Conservation (phyloP, 1,140 invertebrate genomes). For the Apis dorsata region DNA sequence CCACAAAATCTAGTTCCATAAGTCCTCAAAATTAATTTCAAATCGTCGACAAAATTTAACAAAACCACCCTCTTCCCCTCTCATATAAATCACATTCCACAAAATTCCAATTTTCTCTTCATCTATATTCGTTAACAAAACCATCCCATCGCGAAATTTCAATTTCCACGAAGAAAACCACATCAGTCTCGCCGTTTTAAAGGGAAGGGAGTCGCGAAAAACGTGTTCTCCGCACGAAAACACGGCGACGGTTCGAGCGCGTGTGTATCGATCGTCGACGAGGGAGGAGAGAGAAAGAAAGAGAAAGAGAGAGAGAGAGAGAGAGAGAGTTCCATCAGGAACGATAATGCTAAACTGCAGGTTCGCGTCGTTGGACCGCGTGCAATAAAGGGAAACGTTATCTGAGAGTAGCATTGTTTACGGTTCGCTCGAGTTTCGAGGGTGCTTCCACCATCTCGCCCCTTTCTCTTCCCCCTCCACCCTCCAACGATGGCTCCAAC, state of each 20-base stretch:
- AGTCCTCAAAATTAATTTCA: too few relatives aligned
- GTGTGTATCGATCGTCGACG: slow-evolving; percentile 9
- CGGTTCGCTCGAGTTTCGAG: slow-evolving; percentile 59
- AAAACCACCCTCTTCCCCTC: too few relatives aligned
- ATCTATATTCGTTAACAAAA: too few relatives aligned
- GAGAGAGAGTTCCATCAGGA: slow-evolving; percentile 1
- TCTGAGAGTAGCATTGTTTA: slow-evolving; percentile 59
- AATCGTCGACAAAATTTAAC: too few relatives aligned
- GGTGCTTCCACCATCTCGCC: slow-evolving; percentile 36
- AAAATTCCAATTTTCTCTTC: too few relatives aligned
- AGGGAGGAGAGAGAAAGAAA: too few relatives aligned
- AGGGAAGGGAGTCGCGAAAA: neutral
- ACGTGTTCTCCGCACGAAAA: slow-evolving; percentile 4
- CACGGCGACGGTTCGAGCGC: neutral
- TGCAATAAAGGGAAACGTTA: slow-evolving; percentile 64
- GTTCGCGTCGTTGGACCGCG: slow-evolving; percentile 48
- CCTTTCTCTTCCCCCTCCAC: neutral
- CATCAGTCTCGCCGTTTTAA: neutral
- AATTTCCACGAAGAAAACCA: too few relatives aligned
- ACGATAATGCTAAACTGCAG: slow-evolving; percentile 56
- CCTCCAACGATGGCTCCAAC: neutral
- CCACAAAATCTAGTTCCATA: too few relatives aligned
- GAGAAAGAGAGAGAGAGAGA: too few relatives aligned
- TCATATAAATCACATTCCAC: too few relatives aligned
- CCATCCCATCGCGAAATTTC: too few relatives aligned